Percentiles rank a stretch among this genome's conserved stretches.
Evolutionary conservation across 2,113 vertebrate species (phyloP).

Genomic region (Boleophthalmus pectinirostris): DNA sequence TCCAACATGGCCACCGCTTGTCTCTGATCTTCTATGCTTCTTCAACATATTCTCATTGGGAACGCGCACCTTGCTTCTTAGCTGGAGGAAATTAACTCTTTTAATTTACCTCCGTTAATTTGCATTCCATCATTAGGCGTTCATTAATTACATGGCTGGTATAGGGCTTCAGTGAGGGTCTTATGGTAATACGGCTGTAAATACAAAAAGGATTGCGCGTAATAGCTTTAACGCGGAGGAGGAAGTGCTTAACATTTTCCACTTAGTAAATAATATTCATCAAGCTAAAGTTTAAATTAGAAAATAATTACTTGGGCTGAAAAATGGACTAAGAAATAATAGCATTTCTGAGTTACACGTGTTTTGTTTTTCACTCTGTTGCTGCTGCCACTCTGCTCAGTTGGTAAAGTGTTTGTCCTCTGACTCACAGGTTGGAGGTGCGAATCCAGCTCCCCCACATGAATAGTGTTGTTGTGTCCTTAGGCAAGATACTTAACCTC

Average conservation of each 20-base stretch:
- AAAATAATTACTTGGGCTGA: neutral
- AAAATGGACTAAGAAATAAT: neutral
- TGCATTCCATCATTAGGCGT: conserved; percentile 30
- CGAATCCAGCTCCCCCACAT: too few species aligned
- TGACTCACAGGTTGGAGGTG: too few species aligned
- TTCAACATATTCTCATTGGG: conserved; percentile 24
- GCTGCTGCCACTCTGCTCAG: neutral
- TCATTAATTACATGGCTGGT: conserved; percentile 57
- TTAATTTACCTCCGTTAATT: conserved; percentile 55
- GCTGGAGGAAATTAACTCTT: conserved; percentile 50
- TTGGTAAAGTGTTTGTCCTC: too few species aligned
- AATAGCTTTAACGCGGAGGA: conserved; percentile 30
- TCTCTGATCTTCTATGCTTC: conserved; percentile 19
- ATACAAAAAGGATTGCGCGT: conserved; percentile 37
- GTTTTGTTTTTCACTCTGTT: neutral
- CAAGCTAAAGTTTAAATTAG: neutral
- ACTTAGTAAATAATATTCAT: neutral
- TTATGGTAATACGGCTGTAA: conserved; percentile 32
- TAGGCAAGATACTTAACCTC: too few species aligned
- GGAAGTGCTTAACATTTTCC: neutral
- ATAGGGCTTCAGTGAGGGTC: conserved; percentile 30
- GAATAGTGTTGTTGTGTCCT: too few species aligned
- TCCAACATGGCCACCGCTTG: neutral
- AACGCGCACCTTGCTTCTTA: conserved; percentile 17
- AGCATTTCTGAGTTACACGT: neutral